Evolutionary conservation across 2,888 invertebrate species (phyloP).

Genomic region (Chirona hameri): DNA sequence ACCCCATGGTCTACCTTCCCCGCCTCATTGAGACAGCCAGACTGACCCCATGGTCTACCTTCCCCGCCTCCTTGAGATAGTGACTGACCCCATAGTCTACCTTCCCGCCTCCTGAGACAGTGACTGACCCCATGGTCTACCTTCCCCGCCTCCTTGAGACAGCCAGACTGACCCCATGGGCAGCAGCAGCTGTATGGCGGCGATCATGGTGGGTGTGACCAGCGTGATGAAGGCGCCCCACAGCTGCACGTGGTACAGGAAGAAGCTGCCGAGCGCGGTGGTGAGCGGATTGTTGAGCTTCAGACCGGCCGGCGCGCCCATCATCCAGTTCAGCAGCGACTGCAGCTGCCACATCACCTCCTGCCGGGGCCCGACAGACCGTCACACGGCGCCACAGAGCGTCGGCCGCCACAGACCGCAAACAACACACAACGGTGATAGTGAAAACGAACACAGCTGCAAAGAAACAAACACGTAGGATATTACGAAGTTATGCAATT

Average conservation of each 20-base stretch:
- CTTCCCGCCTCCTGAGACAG: neutral
- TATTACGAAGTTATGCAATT: too few relatives aligned
- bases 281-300: constrained; percentile 55
- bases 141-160: neutral
- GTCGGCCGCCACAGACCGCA: too few relatives aligned
- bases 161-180: constrained; percentile 12
- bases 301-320: constrained; percentile 54
- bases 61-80: neutral
- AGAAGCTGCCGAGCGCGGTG: constrained; percentile 53
- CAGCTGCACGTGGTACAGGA: constrained; percentile 54
- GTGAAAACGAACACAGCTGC: too few relatives aligned
- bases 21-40: neutral
- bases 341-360: constrained; percentile 41
- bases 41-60: neutral
- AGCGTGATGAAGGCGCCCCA: constrained; percentile 45
- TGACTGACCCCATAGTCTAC: neutral
- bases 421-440: too few relatives aligned
- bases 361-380: too few relatives aligned
- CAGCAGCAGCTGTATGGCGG: neutral
- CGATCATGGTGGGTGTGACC: neutral
- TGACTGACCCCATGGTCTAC: neutral
- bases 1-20: neutral
- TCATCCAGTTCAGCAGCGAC: constrained; percentile 49
- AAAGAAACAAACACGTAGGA: too few relatives aligned
- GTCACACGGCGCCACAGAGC: too few relatives aligned